A percentile compares a stretch with the other conserved stretches of the same genome.
Conservation (phyloP, 2,888 invertebrate genomes). For the Philonicus albiceps region DNA sequence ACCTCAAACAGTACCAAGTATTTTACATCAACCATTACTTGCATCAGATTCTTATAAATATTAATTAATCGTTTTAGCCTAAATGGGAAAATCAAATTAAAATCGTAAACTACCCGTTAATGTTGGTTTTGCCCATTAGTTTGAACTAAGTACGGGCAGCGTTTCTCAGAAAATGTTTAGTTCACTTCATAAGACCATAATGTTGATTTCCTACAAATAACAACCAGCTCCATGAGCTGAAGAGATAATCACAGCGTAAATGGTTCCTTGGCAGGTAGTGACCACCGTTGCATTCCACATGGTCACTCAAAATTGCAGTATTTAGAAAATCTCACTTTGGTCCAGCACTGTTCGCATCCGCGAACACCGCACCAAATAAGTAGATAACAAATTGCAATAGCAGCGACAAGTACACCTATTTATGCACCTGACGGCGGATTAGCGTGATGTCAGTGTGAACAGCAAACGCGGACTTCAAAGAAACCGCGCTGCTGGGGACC, state of each 20-base stretch:
- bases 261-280: not conserved
- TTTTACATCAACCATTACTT: not conserved
- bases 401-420: not conserved
- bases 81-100: not conserved
- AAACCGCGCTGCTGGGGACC: not conserved
- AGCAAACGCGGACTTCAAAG: not conserved
- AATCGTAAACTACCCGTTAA: not conserved
- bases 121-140: not conserved
- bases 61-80: not conserved
- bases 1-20: not conserved
- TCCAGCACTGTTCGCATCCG: not conserved
- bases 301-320: not conserved
- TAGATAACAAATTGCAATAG: not conserved
- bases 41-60: not conserved
- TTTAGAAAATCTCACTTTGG: conserved; percentile 12
- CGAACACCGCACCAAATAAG: not conserved
- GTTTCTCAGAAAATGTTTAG: not conserved
- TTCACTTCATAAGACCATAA: not conserved
- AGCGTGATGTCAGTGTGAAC: not conserved
- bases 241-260: not conserved
- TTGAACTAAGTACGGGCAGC: not conserved
- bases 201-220: not conserved
- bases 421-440: not conserved
- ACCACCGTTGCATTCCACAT: not conserved
- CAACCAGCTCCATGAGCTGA: not conserved